phyloP scores from a whole-genome alignment of 1,140 invertebrate genomes.

The Drosophila sechellia region DNA sequence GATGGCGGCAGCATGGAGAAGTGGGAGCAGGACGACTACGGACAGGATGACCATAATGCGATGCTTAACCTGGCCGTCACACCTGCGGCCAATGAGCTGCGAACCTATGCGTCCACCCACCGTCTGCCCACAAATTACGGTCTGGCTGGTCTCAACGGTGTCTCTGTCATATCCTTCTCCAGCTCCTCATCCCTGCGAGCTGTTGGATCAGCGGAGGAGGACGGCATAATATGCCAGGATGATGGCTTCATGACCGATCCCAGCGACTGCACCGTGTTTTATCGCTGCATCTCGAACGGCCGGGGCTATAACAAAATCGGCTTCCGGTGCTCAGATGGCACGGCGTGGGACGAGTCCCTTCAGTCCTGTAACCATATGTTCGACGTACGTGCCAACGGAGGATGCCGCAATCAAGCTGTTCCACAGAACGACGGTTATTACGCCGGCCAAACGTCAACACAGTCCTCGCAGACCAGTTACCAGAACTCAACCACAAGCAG shows the following conservation, averaged over 20 bases:
- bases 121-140: slow-evolving; percentile 79
- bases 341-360: slow-evolving; percentile 89
- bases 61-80: slow-evolving; percentile 59
- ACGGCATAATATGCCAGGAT: slow-evolving; percentile 59
- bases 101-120: slow-evolving; percentile 63
- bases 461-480: slow-evolving; percentile 69
- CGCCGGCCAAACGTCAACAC: slow-evolving; percentile 61
- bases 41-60: slow-evolving; percentile 57
- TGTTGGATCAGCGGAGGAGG: slow-evolving; percentile 17
- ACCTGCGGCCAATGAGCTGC: slow-evolving; percentile 61
- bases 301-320: slow-evolving; percentile 87
- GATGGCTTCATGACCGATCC: slow-evolving; percentile 90
- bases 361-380: slow-evolving; percentile 89
- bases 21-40: slow-evolving; percentile 66
- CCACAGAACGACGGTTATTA: slow-evolving; percentile 80
- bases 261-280: slow-evolving; percentile 91
- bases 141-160: slow-evolving; percentile 76
- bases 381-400: slow-evolving; percentile 85
- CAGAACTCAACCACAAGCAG: slow-evolving; percentile 83
- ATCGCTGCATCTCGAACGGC: slow-evolving; percentile 89
- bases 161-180: slow-evolving; percentile 80
- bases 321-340: slow-evolving; percentile 89
- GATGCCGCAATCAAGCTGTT: slow-evolving; percentile 82
- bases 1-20: slow-evolving; percentile 54
- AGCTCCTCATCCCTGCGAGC: slow-evolving; percentile 72